Evolutionary conservation across 2,888 invertebrate genomes (phyloP), one percentile per base, ranked within the genome.

Genomic region (Endotricha flammealis): DNA sequence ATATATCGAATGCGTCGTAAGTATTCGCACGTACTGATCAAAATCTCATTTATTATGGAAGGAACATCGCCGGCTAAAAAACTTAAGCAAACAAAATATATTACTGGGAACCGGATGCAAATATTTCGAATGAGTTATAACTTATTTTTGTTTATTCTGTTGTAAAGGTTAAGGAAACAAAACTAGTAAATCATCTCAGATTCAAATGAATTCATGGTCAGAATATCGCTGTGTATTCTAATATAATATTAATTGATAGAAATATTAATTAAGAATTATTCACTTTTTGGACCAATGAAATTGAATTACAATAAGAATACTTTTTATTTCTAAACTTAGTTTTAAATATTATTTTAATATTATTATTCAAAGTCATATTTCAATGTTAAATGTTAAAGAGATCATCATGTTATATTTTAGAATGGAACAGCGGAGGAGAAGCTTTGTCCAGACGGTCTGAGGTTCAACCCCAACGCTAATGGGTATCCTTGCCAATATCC

Each of bases 401-500:
- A n/a, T n/a, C n/a, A n/a, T n/a, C n/a, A n/a, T n/a, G n/a, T n/a
- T n/a, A n/a, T 24, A 25, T 43, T 41, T 43, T 2, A 89, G 68
- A 91, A 95, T 50, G 95, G 95, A 10, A 89, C 92, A 3, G 82
- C 91, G 0, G 91, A 92, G 63, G 91, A 94, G 64, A 93, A 93
- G 57, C 69, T 91, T 2, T 96, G 96, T 47, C 93, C 95, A 0
- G 95, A 96, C 58, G 95, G 95, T 23, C 85, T 95, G 11, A 87
- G 93, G 0, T 95, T 91, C 79, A 94, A 95, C 62, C 90, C 92
- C 3, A 90, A 92, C 30, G 81, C 88, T 2, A 90, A 89, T 39
- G 89, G 89, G 10, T 94, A 92, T 63, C 94, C 94, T 2, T 96
- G 96, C 63, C 91, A 92, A 55, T 96, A 95, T 73, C 95, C 95